Percentiles rank a stretch among this genome's conserved stretches.
Evolutionary conservation across 2,888 invertebrate species (phyloP).

Genomic region (Epistrophe grossulariae): DNA sequence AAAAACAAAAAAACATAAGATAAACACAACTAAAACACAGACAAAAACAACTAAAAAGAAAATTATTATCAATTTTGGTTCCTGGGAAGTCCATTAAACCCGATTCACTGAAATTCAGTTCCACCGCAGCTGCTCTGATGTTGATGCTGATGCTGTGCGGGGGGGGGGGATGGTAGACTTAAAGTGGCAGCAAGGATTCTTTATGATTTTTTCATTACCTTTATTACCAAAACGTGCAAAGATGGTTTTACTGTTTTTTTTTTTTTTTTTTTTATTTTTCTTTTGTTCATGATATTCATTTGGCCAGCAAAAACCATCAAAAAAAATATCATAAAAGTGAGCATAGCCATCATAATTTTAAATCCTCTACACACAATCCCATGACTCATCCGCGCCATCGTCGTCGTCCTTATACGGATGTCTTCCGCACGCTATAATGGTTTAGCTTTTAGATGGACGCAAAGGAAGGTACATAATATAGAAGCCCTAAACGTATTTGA

Average conservation of each 20-base stretch:
- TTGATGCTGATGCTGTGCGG: background rate
- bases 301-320: slow-evolving; percentile 20
- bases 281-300: slow-evolving; percentile 24
- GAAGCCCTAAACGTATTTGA: slow-evolving; percentile 3
- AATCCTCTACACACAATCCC: slow-evolving; percentile 6
- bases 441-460: slow-evolving; percentile 29
- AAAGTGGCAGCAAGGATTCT: slow-evolving; percentile 50
- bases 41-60: slow-evolving; percentile 61
- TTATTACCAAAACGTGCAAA: slow-evolving; percentile 71
- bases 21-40: slow-evolving; percentile 57
- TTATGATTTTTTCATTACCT: slow-evolving; percentile 72
- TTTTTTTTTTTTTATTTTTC: slow-evolving; percentile 4
- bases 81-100: slow-evolving; percentile 69
- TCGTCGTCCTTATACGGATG: background rate
- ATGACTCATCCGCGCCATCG: background rate
- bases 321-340: slow-evolving; percentile 33
- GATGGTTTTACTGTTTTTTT: slow-evolving; percentile 54
- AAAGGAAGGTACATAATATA: background rate
- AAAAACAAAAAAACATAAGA: slow-evolving; percentile 12
- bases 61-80: slow-evolving; percentile 72
- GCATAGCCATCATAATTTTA: slow-evolving; percentile 23
- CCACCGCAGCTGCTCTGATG: background rate
- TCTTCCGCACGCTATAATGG: slow-evolving; percentile 35
- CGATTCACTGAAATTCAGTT: slow-evolving; percentile 56
- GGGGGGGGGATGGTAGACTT: background rate